Base-by-base conservation (phyloP, 2,888 invertebrate genomes). In the Epinotia brunnichana region DNA sequence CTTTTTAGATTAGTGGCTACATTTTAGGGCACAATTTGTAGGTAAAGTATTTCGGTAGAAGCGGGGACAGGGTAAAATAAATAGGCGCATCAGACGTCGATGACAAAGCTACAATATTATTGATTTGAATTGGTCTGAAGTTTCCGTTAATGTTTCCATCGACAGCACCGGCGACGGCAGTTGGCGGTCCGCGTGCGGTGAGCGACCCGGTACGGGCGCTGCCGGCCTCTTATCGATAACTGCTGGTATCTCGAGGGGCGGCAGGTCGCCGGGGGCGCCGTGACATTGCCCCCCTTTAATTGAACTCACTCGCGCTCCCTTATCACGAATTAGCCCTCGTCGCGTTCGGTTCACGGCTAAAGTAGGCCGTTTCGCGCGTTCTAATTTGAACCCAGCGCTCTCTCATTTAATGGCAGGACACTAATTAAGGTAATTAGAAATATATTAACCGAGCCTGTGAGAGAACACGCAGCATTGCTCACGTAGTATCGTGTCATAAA, bases 351-450 rank as follows among this genome's bases (percentile, higher is more conserved):
- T 88, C 88, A 89, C 88, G 86, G 84, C 83, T 85, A 85, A 88
- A 90, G 85, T 89, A 86, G 88, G 87, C 87, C 85, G 84, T 90
- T 90, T 83, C 81, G 81, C 83, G 86, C 83, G 84, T 83, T 88
- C 87, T 87, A 87, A 89, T 92, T 92, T 88, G 88, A 90, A 90
- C 83, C 82, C 82, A 87, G 80, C 86, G 81, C 83, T 83, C 84
- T 87, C 85, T 83, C 83, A 82, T 82, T 86, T 89, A 88, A 89
- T 87, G 85, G 81, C 82, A 85, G 87, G 85, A 85, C 85, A 86
- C 89, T 89, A 90, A 91, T 91, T 91, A 90, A 87, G 84, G 84
- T 87, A 91, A 91, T 91, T 89, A 88, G 85, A 87, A 87, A 86
- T 85, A 87, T 86, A 85, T 87, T 87, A 88, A 83, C 81, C 69